Base-by-base conservation (phyloP, 2,113 vertebrate genomes). In the Amphiprion percula region DNA sequence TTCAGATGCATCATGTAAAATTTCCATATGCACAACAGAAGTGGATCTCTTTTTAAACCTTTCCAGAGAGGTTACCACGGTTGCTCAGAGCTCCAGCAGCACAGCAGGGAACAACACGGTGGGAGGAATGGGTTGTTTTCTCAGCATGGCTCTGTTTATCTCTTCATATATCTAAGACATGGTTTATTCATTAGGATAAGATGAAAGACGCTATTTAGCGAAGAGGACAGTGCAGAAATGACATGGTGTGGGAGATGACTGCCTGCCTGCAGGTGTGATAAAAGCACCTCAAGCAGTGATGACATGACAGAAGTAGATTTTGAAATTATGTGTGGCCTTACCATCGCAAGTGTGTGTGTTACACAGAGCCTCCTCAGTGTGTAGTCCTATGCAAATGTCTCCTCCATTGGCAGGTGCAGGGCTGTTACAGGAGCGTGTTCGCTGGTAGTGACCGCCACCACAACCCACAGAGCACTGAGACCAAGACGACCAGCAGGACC, bases 401-500 rank as follows among this genome's bases (percentile, higher is more conserved):
- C 98, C 97, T 37, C 96, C 96, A 0, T 84, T 95, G 69, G 95
- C 90, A 0, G 98, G 97, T 0, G 92, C 79, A 0, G 98, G 98
- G 81, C 94, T 97, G 91, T 93, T 97, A 83, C 98, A 99, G 76
- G 96, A 97, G 28, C 98, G 96, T 0, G 98, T 98, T 70, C 98
- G 96, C 76, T 99, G 98, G 84, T 99, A 98, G 90, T 99, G 98
- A 5, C 98, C 98, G 1, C 97, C 96, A 1, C 98, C 98, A 2
- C 98, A 99, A 9, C 97, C 96, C 58, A 96, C 97, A 0, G 98
- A 99, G 87, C 98, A 99, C 77, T 95, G 95, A 39, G 98, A 98
- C 98, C 98, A 99, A 0, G 97, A 89, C 1, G 97, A 98, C 98
- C 98, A 99, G 92, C 98, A 99, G 44, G 98, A 98, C 98, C 98